A percentile compares a stretch with the other conserved stretches of the same genome.
These are phyloP conservation scores for Novumbra hubbsi DNA, from an alignment of 2,797 vertebrate species.

Conservation along the genomic window DNA sequence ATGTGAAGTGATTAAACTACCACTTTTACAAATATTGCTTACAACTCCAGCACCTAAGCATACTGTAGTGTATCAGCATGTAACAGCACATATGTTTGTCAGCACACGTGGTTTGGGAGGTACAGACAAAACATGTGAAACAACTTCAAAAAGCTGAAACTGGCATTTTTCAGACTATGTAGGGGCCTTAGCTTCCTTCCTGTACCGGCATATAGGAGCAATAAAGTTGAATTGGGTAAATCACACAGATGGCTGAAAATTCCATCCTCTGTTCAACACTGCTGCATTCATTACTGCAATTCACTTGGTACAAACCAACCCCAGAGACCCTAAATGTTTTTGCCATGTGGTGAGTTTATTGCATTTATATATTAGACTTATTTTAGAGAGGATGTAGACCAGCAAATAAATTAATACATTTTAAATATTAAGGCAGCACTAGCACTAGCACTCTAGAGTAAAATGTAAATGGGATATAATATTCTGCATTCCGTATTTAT, in stretches of 20 bases:
- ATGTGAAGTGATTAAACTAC: no score
- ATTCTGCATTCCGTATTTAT: background rate
- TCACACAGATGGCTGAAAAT: conserved; percentile 36
- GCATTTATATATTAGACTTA: background rate
- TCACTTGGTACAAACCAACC: conserved; percentile 19
- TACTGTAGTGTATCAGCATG: background rate
- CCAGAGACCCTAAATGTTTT: background rate
- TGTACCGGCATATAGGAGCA: background rate
- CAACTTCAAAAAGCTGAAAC: background rate
- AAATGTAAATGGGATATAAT: background rate
- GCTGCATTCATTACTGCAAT: conserved; percentile 34
- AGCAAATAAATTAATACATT: background rate
- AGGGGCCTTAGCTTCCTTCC: background rate
- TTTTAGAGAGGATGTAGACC: background rate
- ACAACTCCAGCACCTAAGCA: background rate
- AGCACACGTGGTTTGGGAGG: background rate
- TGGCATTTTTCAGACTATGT: background rate
- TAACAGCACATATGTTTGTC: background rate
- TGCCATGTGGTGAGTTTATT: background rate
- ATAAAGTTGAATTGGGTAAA: background rate
- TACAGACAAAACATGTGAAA: background rate
- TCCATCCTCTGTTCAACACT: conserved; percentile 23
- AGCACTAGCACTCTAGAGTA: no score
- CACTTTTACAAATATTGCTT: background rate
- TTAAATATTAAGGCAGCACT: no score